A percentile compares a stretch with the other conserved stretches of the same genome.
phyloP scores from a whole-genome alignment of 1,140 invertebrate genomes.

The Bombus breviceps region DNA sequence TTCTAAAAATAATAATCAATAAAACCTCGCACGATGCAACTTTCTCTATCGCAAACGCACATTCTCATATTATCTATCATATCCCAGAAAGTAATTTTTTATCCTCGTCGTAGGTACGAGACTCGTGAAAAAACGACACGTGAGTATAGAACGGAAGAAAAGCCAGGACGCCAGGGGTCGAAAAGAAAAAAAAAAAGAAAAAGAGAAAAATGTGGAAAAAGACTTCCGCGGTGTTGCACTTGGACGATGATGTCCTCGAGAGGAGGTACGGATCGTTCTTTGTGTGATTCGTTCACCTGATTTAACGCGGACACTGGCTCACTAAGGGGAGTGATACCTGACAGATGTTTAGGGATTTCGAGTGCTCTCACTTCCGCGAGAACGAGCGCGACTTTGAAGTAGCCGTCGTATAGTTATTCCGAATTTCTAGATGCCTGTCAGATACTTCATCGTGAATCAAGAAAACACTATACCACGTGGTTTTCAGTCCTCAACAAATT shows the following conservation, averaged over 20 bases:
- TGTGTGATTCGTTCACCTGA: slow-evolving; percentile 76
- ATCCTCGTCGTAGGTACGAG: background rate
- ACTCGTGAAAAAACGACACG: background rate
- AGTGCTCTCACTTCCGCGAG: slow-evolving; percentile 73
- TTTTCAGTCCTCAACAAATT: background rate
- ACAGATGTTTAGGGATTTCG: slow-evolving; percentile 79
- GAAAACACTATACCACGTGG: background rate
- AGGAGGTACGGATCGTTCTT: slow-evolving; percentile 38
- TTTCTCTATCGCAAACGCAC: too few relatives aligned
- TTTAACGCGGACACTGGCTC: slow-evolving; percentile 77
- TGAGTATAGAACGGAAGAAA: background rate
- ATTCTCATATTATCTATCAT: background rate
- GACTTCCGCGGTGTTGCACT: slow-evolving; percentile 54
- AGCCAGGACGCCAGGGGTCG: background rate
- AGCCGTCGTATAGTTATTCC: slow-evolving; percentile 59
- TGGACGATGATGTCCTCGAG: slow-evolving; percentile 49
- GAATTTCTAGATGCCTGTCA: slow-evolving; percentile 61
- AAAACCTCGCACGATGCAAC: too few relatives aligned
- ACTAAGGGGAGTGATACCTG: slow-evolving; percentile 79
- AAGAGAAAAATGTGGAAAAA: background rate
- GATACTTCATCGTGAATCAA: background rate
- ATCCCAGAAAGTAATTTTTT: slow-evolving; percentile 9
- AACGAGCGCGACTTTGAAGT: slow-evolving; percentile 72
- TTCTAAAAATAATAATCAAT: too few relatives aligned
- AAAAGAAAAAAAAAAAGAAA: slow-evolving; percentile 9